These are phyloP conservation scores for Polylopha cassiicola DNA, from an alignment of 2,888 invertebrate species.

Conservation along the genomic window DNA sequence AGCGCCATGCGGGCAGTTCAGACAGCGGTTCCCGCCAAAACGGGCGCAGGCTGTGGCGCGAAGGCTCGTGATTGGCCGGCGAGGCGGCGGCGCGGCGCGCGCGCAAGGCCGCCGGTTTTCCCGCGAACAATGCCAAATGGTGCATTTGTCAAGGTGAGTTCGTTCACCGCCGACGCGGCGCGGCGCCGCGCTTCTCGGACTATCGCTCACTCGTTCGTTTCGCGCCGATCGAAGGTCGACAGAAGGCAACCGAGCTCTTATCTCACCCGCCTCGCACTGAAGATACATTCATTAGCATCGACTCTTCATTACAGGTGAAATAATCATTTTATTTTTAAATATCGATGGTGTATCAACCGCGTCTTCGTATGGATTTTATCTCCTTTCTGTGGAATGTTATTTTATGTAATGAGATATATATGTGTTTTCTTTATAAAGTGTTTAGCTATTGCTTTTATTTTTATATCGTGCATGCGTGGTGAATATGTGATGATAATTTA, in stretches of 20 bases:
- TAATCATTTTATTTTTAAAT: constrained; percentile 42
- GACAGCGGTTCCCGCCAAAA: constrained; percentile 61
- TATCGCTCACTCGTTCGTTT: constrained; percentile 55
- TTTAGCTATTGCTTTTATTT: no score
- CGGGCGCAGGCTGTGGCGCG: constrained; percentile 73
- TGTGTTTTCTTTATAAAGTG: no score
- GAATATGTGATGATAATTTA: no score
- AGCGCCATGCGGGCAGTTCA: constrained; percentile 46
- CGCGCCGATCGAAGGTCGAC: constrained; percentile 68
- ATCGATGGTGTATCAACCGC: no score
- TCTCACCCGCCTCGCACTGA: constrained; percentile 44
- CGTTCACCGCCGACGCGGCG: constrained; percentile 72
- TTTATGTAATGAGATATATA: no score
- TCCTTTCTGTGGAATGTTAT: no score
- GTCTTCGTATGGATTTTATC: no score
- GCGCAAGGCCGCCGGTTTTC: constrained; percentile 76
- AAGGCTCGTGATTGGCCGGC: constrained; percentile 65
- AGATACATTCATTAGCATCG: constrained; percentile 60
- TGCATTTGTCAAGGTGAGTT: constrained; percentile 78
- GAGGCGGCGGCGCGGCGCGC: constrained; percentile 55
- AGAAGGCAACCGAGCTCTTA: constrained; percentile 56
- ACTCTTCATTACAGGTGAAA: constrained; percentile 64
- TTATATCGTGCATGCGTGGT: no score
- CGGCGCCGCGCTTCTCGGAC: constrained; percentile 39
- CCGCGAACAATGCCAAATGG: constrained; percentile 78